Conservation (phyloP, 2,113 vertebrate genomes). For the Murina feae region DNA sequence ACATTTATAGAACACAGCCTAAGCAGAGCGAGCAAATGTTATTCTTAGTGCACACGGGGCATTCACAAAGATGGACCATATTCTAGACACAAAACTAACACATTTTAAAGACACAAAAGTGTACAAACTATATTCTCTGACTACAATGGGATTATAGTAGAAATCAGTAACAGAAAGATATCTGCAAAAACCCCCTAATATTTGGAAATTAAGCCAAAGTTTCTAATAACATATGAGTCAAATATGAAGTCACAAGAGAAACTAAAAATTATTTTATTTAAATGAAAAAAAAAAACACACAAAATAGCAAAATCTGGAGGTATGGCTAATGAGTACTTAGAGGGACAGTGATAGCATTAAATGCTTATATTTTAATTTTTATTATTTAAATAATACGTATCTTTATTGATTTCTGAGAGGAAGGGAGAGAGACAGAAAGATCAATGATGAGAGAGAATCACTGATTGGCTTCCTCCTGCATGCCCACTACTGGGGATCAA, state of each 20-base stretch:
- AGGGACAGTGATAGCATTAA: neutral
- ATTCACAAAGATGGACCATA: neutral
- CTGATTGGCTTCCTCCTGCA: no score
- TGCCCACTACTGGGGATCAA: no score
- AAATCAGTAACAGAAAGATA: neutral
- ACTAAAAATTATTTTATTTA: neutral
- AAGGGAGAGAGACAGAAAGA: no score
- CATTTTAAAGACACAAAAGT: neutral
- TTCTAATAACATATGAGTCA: neutral
- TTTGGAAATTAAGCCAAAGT: neutral
- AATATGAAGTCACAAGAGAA: neutral
- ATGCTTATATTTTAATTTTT: neutral
- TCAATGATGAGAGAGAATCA: no score
- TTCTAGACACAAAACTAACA: neutral
- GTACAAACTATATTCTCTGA: neutral
- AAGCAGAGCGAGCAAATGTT: neutral
- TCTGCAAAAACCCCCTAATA: neutral
- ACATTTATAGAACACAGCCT: neutral
- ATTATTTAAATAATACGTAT: no score
- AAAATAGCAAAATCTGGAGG: neutral
- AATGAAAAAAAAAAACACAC: constrained; percentile 6
- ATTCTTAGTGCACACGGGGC: neutral
- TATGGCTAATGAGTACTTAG: neutral
- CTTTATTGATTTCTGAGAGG: no score
- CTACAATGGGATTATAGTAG: neutral